A percentile compares a stretch with the other conserved stretches of the same genome.
phyloP scores from a whole-genome alignment of 1,140 invertebrate genomes.

The Euborellia annulipes region DNA sequence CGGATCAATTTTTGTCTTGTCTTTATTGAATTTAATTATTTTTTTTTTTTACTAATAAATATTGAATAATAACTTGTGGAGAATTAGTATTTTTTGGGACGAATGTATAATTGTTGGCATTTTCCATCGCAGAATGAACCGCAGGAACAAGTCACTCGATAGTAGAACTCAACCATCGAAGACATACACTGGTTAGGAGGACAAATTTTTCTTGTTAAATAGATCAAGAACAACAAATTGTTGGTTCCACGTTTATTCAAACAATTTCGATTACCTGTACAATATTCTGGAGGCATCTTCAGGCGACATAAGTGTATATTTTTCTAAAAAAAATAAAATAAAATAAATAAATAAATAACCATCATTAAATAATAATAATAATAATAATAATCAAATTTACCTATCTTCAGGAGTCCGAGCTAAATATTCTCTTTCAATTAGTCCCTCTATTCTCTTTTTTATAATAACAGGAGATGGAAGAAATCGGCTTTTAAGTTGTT shows the following conservation, averaged over 20 bases:
- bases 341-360: neutral
- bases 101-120: too few relatives aligned
- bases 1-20: too few relatives aligned
- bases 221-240: too few relatives aligned
- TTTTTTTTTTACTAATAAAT: too few relatives aligned
- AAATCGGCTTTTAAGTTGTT: constrained; percentile 91
- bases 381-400: constrained; percentile 30
- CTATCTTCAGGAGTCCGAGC: constrained; percentile 89
- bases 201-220: too few relatives aligned
- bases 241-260: neutral
- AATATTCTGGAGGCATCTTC: constrained; percentile 23
- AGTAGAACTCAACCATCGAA: neutral
- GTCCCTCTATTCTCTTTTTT: constrained; percentile 96
- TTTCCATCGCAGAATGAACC: too few relatives aligned
- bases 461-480: constrained; percentile 94
- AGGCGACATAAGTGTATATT: constrained; percentile 85
- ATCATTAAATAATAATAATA: neutral
- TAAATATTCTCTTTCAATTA: constrained; percentile 98
- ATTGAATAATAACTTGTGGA: too few relatives aligned
- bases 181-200: neutral
- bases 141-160: neutral
- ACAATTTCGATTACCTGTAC: neutral
- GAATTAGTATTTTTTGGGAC: too few relatives aligned
- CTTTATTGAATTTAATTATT: too few relatives aligned
- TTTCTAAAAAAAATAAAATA: constrained; percentile 43